Percentiles rank a stretch among this genome's conserved stretches.
Evolutionary conservation across 2,113 vertebrate species (phyloP).

Genomic region (Lagopus leucura): DNA sequence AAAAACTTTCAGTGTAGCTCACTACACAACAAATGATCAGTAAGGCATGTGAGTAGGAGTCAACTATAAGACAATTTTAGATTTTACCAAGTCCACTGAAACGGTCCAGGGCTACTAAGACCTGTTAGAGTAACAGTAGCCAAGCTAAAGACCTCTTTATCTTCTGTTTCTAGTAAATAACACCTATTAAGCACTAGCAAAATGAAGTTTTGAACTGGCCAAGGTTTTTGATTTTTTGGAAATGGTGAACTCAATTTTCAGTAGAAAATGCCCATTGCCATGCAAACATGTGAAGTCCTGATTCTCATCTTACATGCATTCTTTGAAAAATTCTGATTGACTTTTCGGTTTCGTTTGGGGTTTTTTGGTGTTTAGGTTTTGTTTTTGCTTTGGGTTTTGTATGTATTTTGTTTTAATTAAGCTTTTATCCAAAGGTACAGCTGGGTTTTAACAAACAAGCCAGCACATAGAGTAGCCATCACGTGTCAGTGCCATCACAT

Average conservation of each 20-base stretch:
- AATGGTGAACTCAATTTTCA: background rate
- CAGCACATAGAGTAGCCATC: too few relatives aligned
- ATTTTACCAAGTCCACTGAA: background rate
- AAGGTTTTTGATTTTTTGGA: background rate
- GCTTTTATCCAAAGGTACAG: background rate
- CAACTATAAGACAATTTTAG: background rate
- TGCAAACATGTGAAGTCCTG: background rate
- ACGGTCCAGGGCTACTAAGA: background rate
- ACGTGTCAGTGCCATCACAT: background rate
- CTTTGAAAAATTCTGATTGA: background rate
- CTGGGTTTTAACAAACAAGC: background rate
- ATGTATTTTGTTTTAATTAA: too few relatives aligned
- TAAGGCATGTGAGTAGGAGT: background rate
- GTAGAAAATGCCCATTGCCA: background rate
- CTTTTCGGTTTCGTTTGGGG: background rate
- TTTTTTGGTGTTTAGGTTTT: background rate
- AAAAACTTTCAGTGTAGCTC: background rate
- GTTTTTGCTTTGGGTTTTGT: background rate
- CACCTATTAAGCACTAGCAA: background rate
- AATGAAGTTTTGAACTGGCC: background rate
- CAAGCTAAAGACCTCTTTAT: background rate
- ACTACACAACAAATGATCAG: background rate
- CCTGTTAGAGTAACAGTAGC: background rate
- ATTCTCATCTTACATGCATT: background rate
- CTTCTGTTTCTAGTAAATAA: background rate